A percentile compares a stretch with the other conserved stretches of the same genome.
These are phyloP conservation scores for Paramisgurnus dabryanus DNA, from an alignment of 2,113 vertebrate species.

Conservation along the genomic window DNA sequence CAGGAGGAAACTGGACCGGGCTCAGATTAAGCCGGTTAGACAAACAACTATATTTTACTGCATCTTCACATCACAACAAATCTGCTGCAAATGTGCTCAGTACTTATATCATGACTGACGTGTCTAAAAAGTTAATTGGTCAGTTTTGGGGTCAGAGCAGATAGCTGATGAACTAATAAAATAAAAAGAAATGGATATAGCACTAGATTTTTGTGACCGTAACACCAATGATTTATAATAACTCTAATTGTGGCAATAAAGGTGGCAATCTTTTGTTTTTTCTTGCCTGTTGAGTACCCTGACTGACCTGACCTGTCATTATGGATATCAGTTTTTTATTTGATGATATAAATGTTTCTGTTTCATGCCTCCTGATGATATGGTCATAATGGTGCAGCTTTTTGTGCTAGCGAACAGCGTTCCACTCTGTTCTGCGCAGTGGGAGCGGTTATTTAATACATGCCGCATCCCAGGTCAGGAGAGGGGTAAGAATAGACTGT, in stretches of 20 bases:
- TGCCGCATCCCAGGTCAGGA: constrained; percentile 87
- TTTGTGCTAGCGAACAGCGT: constrained; percentile 87
- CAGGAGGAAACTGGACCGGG: constrained; percentile 89
- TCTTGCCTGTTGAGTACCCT: background rate
- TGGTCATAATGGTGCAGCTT: constrained; percentile 75
- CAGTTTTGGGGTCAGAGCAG: background rate
- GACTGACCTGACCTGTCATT: background rate
- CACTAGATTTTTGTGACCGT: background rate
- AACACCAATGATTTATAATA: background rate
- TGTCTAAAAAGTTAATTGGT: no score
- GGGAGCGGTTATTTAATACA: constrained; percentile 96
- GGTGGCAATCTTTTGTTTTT: no score
- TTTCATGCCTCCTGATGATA: constrained; percentile 59
- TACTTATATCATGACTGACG: background rate
- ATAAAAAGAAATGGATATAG: background rate
- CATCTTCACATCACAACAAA: background rate
- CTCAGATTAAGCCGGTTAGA: constrained; percentile 92
- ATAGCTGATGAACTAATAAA: background rate
- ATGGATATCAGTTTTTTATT: background rate
- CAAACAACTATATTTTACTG: background rate
- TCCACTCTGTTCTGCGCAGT: constrained; percentile 95
- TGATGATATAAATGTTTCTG: constrained; percentile 30
- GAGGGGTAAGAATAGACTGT: constrained; percentile 81
- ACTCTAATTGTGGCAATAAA: background rate
- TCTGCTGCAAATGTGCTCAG: background rate